Evolutionary conservation across 2,797 vertebrate genomes (phyloP).

Genomic region (Aulostomus chinensis): DNA sequence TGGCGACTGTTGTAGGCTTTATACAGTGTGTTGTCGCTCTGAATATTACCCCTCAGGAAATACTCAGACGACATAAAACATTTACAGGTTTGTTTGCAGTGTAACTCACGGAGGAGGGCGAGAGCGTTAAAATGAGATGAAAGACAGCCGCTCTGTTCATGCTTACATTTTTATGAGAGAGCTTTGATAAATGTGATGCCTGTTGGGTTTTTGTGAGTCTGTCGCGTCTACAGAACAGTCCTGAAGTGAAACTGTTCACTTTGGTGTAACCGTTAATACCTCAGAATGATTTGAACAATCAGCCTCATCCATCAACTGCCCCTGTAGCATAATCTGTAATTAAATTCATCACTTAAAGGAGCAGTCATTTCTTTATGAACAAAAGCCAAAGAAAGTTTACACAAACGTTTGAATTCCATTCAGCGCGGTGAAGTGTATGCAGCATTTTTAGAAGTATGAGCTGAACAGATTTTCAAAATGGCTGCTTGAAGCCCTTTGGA

Average conservation of each 20-base stretch:
- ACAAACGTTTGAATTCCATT: constrained; percentile 34
- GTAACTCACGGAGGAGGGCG: neutral
- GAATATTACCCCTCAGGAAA: too few species aligned
- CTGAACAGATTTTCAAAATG: constrained; percentile 25
- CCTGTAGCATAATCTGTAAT: constrained; percentile 2
- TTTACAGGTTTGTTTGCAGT: constrained; percentile 8
- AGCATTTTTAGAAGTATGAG: constrained; percentile 15
- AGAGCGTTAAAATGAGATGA: too few species aligned
- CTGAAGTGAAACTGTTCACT: constrained; percentile 23
- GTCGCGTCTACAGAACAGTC: too few species aligned
- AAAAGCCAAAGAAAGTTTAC: constrained; percentile 72
- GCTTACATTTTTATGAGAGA: constrained; percentile 20
- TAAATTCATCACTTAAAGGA: constrained; percentile 13
- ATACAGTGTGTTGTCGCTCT: neutral
- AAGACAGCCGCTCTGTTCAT: too few species aligned
- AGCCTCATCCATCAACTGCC: constrained; percentile 30
- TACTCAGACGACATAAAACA: too few species aligned
- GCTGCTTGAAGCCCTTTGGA: constrained; percentile 18
- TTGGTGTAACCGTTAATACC: constrained; percentile 45
- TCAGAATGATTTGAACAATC: constrained; percentile 50
- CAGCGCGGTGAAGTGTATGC: constrained; percentile 17
- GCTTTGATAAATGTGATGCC: constrained; percentile 19
- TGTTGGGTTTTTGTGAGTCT: constrained; percentile 24
- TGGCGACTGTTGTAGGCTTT: too few species aligned
- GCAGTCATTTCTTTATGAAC: constrained; percentile 35